Conservation (phyloP, 2,113 vertebrate genomes). For the Prunella himalayana region DNA sequence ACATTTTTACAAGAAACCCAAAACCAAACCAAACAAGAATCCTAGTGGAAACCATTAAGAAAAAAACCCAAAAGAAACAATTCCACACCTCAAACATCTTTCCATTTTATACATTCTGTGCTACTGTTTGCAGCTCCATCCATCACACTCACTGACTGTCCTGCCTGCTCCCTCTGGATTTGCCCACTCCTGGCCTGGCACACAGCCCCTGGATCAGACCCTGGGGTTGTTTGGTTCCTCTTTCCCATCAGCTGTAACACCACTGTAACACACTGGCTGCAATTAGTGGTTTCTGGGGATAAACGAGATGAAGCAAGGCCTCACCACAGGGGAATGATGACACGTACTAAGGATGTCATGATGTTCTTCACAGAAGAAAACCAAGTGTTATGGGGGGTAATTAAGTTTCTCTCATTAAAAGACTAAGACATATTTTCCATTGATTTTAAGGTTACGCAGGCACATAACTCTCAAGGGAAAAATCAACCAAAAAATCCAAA, state of each 20-base stretch:
- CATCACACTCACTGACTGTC: rapidly evolving
- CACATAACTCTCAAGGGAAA: background rate
- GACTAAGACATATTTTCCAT: background rate
- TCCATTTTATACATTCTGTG: rapidly evolving
- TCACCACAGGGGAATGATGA: background rate
- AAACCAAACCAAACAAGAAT: background rate
- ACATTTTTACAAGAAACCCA: background rate
- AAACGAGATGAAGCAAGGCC: background rate
- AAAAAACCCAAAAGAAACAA: rapidly evolving
- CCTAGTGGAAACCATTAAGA: background rate
- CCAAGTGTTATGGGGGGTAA: no score
- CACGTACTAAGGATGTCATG: background rate
- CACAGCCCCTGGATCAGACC: background rate
- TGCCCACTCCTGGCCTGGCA: background rate
- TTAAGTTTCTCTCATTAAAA: background rate
- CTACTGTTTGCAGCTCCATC: background rate
- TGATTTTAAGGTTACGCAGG: background rate
- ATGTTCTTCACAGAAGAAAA: background rate
- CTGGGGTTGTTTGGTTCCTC: background rate
- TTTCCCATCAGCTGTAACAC: background rate
- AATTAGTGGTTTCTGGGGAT: background rate
- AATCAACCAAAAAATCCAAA: background rate
- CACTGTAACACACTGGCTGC: background rate
- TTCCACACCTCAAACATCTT: background rate
- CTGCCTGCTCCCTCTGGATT: background rate